Evolutionary conservation across 2,113 vertebrate species (phyloP).

Genomic region (Calyptommatus sinebrachiatus): DNA sequence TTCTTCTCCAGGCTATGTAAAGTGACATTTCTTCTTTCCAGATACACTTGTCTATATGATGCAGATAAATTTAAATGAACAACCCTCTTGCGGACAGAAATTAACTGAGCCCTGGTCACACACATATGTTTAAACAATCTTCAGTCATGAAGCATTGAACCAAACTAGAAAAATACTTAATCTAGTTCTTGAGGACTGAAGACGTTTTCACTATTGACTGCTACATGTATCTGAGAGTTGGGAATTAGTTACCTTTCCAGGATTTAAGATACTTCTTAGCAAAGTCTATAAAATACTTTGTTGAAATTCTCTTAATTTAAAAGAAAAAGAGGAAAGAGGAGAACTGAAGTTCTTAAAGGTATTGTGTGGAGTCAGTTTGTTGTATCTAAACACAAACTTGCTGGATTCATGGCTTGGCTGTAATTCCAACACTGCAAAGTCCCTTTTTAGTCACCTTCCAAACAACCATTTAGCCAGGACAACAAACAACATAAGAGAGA

Average conservation of each 20-base stretch:
- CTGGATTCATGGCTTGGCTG: not conserved
- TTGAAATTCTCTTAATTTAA: not conserved
- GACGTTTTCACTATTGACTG: too few relatives aligned
- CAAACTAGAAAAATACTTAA: too few relatives aligned
- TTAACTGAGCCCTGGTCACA: too few relatives aligned
- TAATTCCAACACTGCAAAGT: not conserved
- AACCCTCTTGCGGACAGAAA: too few relatives aligned
- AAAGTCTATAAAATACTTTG: not conserved
- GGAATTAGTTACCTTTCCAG: not conserved
- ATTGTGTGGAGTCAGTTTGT: not conserved
- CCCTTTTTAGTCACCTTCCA: not conserved
- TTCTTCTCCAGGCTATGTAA: too few relatives aligned
- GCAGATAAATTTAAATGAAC: too few relatives aligned
- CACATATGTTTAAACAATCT: too few relatives aligned
- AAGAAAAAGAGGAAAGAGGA: not conserved
- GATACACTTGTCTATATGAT: too few relatives aligned
- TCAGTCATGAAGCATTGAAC: too few relatives aligned
- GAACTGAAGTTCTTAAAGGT: not conserved
- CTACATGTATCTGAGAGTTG: not conserved
- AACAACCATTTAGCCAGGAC: not conserved
- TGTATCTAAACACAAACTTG: not conserved
- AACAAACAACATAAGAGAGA: accelerated
- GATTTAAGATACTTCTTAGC: not conserved
- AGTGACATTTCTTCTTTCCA: too few relatives aligned
- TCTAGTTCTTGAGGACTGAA: too few relatives aligned